phyloP scores from a whole-genome alignment of 2,888 invertebrate species.

The Lamellibrachia satsuma region DNA sequence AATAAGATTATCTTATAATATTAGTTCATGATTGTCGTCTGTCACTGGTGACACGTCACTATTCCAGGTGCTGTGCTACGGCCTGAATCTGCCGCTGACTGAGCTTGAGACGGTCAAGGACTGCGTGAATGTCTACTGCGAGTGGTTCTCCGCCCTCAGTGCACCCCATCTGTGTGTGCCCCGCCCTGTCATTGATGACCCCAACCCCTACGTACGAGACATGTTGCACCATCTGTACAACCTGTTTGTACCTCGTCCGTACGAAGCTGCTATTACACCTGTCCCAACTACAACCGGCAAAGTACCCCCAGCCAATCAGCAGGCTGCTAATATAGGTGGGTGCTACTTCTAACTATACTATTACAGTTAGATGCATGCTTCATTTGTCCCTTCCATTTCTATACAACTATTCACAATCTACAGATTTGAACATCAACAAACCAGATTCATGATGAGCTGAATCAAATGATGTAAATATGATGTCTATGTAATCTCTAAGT shows the following conservation, averaged over 20 bases:
- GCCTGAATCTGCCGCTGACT: conserved; percentile 84
- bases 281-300: not conserved
- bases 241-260: conserved; percentile 90
- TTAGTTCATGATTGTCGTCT: too few species aligned
- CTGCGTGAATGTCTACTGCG: conserved; percentile 95
- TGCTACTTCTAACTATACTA: not conserved
- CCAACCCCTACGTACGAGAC: conserved; percentile 87
- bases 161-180: conserved; percentile 82
- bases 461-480: too few species aligned
- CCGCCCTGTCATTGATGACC: conserved; percentile 85
- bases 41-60: too few species aligned
- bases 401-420: too few species aligned
- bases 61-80: conserved; percentile 86
- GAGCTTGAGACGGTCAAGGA: conserved; percentile 95
- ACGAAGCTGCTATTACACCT: conserved; percentile 58
- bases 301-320: not conserved
- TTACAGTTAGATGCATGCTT: not conserved
- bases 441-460: too few species aligned
- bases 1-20: too few species aligned
- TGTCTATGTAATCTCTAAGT: too few species aligned
- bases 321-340: not conserved
- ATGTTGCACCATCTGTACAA: conserved; percentile 94
- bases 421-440: too few species aligned
- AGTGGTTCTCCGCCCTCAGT: conserved; percentile 91
- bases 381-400: too few species aligned